A percentile compares a stretch with the other conserved stretches of the same genome.
These are phyloP conservation scores for Nanorana parkeri DNA, from an alignment of 2,113 vertebrate genomes.

Conservation along the genomic window DNA sequence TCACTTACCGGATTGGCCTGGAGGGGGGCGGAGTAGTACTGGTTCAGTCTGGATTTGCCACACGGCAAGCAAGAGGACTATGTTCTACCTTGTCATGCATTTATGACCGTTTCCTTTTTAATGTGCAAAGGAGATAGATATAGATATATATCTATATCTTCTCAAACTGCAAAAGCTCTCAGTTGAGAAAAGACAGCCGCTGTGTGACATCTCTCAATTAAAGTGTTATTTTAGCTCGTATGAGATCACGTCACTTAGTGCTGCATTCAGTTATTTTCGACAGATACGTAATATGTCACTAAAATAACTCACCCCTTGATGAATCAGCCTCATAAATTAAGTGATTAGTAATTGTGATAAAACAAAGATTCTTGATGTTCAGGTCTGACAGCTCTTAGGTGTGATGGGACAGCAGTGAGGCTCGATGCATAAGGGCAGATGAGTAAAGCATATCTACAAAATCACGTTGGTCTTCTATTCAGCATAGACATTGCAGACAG, in stretches of 20 bases:
- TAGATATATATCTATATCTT: not conserved
- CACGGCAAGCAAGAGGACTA: too few species aligned
- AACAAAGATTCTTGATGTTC: not conserved
- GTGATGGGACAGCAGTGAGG: too few species aligned
- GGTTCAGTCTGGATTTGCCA: too few species aligned
- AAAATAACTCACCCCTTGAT: not conserved
- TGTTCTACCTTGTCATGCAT: too few species aligned
- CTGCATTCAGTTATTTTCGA: slow-evolving; percentile 11
- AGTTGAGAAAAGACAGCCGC: not conserved
- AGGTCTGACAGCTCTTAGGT: not conserved
- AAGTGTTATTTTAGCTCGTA: slow-evolving; percentile 5
- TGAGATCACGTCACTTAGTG: not conserved
- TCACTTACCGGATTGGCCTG: too few species aligned
- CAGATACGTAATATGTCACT: not conserved
- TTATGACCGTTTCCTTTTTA: too few species aligned
- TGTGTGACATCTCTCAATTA: not conserved
- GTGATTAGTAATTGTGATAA: not conserved
- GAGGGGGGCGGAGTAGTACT: too few species aligned
- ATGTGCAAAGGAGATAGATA: too few species aligned
- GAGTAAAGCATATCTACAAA: too few species aligned
- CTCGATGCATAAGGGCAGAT: too few species aligned
- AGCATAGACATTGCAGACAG: too few species aligned
- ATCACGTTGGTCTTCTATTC: too few species aligned
- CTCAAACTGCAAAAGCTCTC: not conserved
- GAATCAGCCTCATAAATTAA: not conserved